Evolutionary conservation across 2,888 invertebrate genomes (phyloP).

Genomic region (Mimachlamys varia): DNA sequence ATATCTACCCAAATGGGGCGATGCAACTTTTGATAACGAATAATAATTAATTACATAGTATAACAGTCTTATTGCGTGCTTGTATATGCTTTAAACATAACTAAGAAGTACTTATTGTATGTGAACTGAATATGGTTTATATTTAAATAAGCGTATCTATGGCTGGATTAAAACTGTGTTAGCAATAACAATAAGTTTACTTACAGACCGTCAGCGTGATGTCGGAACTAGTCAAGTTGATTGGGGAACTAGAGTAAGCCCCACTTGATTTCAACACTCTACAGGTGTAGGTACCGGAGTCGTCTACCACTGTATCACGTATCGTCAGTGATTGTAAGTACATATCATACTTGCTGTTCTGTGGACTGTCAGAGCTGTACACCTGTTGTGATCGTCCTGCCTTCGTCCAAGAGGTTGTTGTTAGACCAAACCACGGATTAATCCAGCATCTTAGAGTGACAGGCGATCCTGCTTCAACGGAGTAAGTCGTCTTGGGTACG

Average conservation of each 20-base stretch:
- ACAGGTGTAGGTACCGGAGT: neutral
- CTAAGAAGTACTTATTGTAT: too few relatives aligned
- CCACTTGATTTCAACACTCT: neutral
- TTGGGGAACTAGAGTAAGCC: neutral
- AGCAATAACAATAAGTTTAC: neutral
- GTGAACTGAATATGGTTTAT: too few relatives aligned
- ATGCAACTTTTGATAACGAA: too few relatives aligned
- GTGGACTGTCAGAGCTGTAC: neutral
- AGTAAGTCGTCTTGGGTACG: neutral
- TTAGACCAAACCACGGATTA: neutral
- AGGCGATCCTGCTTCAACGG: neutral
- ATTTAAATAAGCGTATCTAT: too few relatives aligned
- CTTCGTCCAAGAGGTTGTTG: neutral
- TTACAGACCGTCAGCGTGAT: neutral
- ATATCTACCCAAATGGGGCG: too few relatives aligned
- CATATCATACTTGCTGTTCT: neutral
- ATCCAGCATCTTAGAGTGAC: neutral
- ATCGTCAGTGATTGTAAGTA: neutral
- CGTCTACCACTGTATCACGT: neutral
- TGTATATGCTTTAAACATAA: too few relatives aligned
- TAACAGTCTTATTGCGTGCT: too few relatives aligned
- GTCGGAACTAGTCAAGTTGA: neutral
- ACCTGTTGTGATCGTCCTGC: neutral
- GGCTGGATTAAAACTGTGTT: too few relatives aligned
- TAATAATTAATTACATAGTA: too few relatives aligned